Percentiles rank a stretch among this genome's conserved stretches.
phyloP scores from a whole-genome alignment of 2,888 invertebrate genomes.

The Drosophila paramelanica region DNA sequence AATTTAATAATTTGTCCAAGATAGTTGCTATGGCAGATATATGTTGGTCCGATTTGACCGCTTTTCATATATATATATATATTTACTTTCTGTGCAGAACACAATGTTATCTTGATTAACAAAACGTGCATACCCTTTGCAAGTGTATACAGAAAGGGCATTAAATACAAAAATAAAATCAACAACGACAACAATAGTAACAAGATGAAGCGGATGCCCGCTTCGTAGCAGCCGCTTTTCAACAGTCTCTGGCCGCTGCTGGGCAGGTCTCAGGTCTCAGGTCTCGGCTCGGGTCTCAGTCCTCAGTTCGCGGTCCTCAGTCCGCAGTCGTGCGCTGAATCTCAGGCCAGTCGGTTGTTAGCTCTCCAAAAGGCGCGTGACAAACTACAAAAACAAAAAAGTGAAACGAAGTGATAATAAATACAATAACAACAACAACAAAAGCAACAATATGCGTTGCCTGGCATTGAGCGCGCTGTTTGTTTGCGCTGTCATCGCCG shows the following conservation, averaged over 20 bases:
- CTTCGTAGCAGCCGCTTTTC: slow-evolving; percentile 9
- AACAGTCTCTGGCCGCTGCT: slow-evolving; percentile 7
- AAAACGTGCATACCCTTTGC: neutral
- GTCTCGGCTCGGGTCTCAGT: slow-evolving; percentile 42
- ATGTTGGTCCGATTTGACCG: no score
- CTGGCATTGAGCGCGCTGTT: slow-evolving; percentile 67
- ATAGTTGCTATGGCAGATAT: no score
- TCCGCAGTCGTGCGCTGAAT: slow-evolving; percentile 71
- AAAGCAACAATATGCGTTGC: slow-evolving; percentile 68
- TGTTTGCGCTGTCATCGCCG: slow-evolving; percentile 61
- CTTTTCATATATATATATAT: no score
- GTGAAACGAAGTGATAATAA: slow-evolving; percentile 56
- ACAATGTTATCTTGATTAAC: neutral
- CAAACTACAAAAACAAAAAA: no score
- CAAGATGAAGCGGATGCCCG: slow-evolving; percentile 37
- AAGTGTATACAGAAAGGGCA: neutral
- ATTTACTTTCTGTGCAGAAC: no score
- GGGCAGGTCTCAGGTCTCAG: slow-evolving; percentile 1
- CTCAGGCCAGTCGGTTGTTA: slow-evolving; percentile 66
- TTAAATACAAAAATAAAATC: slow-evolving; percentile 8
- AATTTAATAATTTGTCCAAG: no score
- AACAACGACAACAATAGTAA: slow-evolving; percentile 11
- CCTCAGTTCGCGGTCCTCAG: slow-evolving; percentile 15
- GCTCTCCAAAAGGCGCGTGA: neutral
- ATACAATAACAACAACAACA: slow-evolving; percentile 23